phyloP scores from a whole-genome alignment of 2,113 vertebrate genomes.

The Tetrao urogallus region DNA sequence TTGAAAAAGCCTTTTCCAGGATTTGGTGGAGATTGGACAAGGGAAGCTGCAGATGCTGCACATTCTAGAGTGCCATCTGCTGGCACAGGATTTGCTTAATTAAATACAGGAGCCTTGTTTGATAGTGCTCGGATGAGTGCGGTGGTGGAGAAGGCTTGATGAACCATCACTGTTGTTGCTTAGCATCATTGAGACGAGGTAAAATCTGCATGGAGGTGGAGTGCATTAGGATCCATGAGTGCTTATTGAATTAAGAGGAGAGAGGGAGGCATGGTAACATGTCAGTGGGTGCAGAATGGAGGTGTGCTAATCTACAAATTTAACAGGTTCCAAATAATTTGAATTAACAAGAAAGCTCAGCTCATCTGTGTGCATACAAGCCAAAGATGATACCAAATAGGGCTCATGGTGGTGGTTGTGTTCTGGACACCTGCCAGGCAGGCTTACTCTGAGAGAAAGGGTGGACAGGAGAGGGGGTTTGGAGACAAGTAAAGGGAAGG shows the following conservation, averaged over 20 bases:
- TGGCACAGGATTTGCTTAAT: background rate
- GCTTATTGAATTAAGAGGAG: no score
- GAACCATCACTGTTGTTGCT: background rate
- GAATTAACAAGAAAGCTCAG: background rate
- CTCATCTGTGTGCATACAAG: background rate
- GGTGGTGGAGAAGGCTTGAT: background rate
- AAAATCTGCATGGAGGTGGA: background rate
- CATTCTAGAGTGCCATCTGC: constrained; percentile 53
- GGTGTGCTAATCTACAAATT: background rate
- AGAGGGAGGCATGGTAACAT: background rate
- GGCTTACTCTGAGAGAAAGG: background rate
- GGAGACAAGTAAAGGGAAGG: background rate
- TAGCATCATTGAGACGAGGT: background rate
- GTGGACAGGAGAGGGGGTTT: background rate
- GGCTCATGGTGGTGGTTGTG: background rate
- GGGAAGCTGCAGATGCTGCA: background rate
- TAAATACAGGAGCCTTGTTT: background rate
- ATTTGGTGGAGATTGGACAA: background rate
- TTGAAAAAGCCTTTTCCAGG: background rate
- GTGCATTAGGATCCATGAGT: background rate
- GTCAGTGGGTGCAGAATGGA: background rate
- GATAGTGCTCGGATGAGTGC: background rate
- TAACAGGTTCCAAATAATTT: background rate
- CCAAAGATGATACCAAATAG: background rate
- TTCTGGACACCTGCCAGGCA: background rate